A percentile compares a stretch with the other conserved stretches of the same genome.
Evolutionary conservation across 2,797 vertebrate species (phyloP).

Genomic region (Harpagifer antarcticus): DNA sequence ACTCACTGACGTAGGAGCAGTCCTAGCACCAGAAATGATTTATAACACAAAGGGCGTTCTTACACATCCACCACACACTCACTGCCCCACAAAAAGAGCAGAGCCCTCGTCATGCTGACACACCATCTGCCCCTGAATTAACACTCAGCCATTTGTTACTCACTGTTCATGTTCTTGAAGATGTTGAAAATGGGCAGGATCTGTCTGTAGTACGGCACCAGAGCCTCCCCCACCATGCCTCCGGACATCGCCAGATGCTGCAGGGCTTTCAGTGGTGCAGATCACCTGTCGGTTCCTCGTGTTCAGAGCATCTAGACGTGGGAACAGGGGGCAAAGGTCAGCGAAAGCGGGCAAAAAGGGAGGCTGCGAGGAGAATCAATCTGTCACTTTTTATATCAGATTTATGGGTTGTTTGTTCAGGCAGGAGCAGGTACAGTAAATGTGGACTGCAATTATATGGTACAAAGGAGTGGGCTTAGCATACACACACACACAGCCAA

Average conservation of each 20-base stretch:
- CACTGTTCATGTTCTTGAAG: constrained; percentile 95
- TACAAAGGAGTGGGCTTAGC: constrained; percentile 14
- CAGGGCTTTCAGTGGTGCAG: constrained; percentile 93
- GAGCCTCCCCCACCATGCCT: constrained; percentile 84
- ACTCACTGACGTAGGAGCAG: constrained; percentile 23
- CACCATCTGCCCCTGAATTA: constrained; percentile 39
- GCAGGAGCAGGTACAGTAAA: constrained; percentile 21
- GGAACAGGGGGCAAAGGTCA: constrained; percentile 30
- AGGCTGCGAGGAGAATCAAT: not conserved
- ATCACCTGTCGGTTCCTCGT: constrained; percentile 91
- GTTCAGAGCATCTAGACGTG: constrained; percentile 89
- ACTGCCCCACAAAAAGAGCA: constrained; percentile 33
- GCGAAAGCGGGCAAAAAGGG: not conserved
- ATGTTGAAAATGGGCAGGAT: constrained; percentile 95
- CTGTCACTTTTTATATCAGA: not conserved
- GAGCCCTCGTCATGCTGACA: constrained; percentile 20
- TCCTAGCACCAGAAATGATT: constrained; percentile 12
- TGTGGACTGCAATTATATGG: constrained; percentile 22
- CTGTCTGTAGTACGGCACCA: constrained; percentile 95
- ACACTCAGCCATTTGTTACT: constrained; percentile 73
- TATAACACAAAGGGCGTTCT: constrained; percentile 32
- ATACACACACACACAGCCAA: constrained; percentile 21
- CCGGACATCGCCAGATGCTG: constrained; percentile 94
- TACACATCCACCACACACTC: constrained; percentile 9
- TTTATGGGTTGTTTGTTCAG: constrained; percentile 32